Evolutionary conservation across 1,140 invertebrate genomes (phyloP).

Genomic region (Colletes gigas): DNA sequence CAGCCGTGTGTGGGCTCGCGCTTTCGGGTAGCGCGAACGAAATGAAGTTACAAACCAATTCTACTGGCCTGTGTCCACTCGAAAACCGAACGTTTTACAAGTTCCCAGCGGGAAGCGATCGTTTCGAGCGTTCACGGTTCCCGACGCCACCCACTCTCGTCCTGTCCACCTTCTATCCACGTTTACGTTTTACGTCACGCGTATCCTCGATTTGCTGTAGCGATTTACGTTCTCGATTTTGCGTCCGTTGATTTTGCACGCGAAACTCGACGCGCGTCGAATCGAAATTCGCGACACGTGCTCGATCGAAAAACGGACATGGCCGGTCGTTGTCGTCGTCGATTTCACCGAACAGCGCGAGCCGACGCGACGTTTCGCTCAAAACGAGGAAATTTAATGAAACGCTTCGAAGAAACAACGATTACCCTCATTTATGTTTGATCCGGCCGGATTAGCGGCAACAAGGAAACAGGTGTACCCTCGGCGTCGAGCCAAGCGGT

Average conservation of each 20-base stretch:
- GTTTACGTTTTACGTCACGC: slow-evolving; percentile 40
- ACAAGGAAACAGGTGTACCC: slow-evolving; percentile 54
- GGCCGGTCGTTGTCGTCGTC: not conserved
- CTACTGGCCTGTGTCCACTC: slow-evolving; percentile 38
- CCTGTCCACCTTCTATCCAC: slow-evolving; percentile 8
- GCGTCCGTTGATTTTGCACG: slow-evolving; percentile 22
- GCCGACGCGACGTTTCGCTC: not conserved
- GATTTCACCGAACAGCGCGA: not conserved
- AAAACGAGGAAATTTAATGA: slow-evolving; percentile 17
- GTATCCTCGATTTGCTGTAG: slow-evolving; percentile 19
- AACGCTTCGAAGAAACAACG: not conserved
- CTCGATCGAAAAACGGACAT: slow-evolving; percentile 27
- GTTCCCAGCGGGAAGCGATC: slow-evolving; percentile 52
- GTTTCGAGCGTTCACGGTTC: slow-evolving; percentile 18
- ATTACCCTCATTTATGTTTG: slow-evolving; percentile 33
- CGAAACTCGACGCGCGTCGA: not conserved
- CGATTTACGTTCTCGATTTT: slow-evolving; percentile 37
- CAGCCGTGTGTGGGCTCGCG: too few relatives aligned
- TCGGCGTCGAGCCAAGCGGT: slow-evolving; percentile 54
- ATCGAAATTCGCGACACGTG: slow-evolving; percentile 38
- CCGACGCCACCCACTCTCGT: not conserved
- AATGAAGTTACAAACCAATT: slow-evolving; percentile 78
- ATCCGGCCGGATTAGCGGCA: slow-evolving; percentile 40
- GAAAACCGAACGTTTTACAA: slow-evolving; percentile 65
- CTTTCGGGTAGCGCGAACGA: slow-evolving; percentile 56